Evolutionary conservation across 2,888 invertebrate genomes (phyloP).

Genomic region (Chymomyza fuscimana): DNA sequence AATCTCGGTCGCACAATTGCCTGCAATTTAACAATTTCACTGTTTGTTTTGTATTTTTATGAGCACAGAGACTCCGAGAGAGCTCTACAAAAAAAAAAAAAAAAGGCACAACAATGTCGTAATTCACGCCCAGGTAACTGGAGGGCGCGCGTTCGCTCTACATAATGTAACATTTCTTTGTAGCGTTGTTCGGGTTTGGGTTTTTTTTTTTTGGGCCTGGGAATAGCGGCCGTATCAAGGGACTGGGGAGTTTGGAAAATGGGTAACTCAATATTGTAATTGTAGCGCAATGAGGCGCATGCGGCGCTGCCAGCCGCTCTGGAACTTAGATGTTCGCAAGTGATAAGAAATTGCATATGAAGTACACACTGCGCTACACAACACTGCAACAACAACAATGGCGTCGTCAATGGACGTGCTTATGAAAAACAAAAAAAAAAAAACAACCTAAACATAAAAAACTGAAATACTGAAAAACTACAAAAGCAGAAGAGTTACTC

Average conservation of each 20-base stretch:
- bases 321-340: constrained; percentile 76
- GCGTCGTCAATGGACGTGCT: constrained; percentile 21
- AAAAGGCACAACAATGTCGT: constrained; percentile 65
- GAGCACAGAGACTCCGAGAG: background rate
- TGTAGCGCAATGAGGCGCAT: constrained; percentile 78
- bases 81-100: background rate
- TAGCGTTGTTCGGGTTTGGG: constrained; percentile 18
- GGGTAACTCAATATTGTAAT: constrained; percentile 77
- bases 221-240: constrained; percentile 1
- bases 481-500: background rate
- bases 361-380: constrained; percentile 42
- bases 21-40: constrained; percentile 74
- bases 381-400: constrained; percentile 55
- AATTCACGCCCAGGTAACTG: constrained; percentile 76
- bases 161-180: constrained; percentile 62
- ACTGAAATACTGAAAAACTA: constrained; percentile 3
- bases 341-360: constrained; percentile 76
- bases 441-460: background rate
- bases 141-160: constrained; percentile 19
- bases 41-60: constrained; percentile 41
- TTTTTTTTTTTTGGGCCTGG: background rate
- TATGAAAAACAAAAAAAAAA: background rate
- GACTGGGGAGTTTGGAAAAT: constrained; percentile 43
- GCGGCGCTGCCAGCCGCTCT: constrained; percentile 40
- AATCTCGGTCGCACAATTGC: constrained; percentile 52